Conservation (phyloP, 2,797 vertebrate genomes). For the Zalophus californianus region DNA sequence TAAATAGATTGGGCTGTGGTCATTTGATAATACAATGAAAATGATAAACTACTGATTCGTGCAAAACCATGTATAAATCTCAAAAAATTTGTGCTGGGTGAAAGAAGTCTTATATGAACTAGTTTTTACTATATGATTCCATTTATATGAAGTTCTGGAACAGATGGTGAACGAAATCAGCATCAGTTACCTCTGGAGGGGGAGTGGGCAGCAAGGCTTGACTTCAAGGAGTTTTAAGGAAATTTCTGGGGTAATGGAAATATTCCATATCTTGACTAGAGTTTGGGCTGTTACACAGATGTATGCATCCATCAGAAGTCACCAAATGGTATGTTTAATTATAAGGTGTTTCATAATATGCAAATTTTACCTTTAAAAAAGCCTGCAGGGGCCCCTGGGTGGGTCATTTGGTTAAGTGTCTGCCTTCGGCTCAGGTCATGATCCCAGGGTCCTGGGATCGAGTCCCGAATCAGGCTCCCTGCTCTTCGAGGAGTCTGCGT, state of each 20-base stretch:
- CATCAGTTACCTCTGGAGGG: background rate
- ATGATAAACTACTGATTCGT: background rate
- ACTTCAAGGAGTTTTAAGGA: background rate
- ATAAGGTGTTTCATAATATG: background rate
- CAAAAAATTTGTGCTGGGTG: background rate
- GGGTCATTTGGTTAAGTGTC: background rate
- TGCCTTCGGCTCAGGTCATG: background rate
- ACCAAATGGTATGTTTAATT: background rate
- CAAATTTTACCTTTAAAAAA: background rate
- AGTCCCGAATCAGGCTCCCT: background rate
- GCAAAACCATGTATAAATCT: background rate
- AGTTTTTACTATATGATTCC: background rate
- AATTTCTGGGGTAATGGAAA: background rate
- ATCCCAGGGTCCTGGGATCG: background rate
- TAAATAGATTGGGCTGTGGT: background rate
- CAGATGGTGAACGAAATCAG: background rate
- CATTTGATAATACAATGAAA: background rate
- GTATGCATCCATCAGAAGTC: background rate
- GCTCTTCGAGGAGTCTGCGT: background rate
- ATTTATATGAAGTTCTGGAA: background rate
- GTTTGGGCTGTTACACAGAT: background rate
- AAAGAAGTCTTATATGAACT: background rate
- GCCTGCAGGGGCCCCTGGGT: background rate
- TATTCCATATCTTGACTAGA: background rate
- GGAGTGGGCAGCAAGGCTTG: background rate